Conservation (phyloP, 2,113 vertebrate genomes). For the Sceloporus tristichus region DNA sequence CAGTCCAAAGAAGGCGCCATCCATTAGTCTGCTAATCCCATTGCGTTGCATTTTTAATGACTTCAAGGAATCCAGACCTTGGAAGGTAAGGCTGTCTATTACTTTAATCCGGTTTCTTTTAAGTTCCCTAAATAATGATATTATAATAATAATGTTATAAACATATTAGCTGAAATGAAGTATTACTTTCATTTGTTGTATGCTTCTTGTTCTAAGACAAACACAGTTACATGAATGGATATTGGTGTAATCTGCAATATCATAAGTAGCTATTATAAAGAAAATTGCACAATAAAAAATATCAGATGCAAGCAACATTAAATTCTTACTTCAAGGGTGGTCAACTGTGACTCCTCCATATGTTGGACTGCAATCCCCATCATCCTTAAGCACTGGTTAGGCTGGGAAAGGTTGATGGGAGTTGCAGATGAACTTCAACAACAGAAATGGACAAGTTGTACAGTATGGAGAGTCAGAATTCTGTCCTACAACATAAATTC, state of each 20-base stretch:
- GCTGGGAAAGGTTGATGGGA: no score
- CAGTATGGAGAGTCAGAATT: neutral
- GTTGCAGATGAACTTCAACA: neutral
- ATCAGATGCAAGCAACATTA: neutral
- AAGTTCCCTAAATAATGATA: constrained; percentile 85
- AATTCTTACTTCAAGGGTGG: neutral
- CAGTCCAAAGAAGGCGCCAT: constrained; percentile 96
- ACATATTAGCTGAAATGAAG: neutral
- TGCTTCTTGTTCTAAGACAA: neutral
- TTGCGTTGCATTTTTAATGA: constrained; percentile 97
- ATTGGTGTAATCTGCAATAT: neutral
- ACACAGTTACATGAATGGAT: neutral
- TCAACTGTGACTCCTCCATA: no score
- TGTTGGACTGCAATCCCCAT: no score
- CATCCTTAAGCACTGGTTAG: no score
- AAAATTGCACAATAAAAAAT: neutral
- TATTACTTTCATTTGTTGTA: neutral
- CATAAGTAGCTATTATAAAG: neutral
- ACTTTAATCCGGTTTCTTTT: constrained; percentile 95
- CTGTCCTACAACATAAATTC: neutral
- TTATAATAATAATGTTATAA: neutral
- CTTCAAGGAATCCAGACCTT: constrained; percentile 92
- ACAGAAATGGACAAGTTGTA: neutral
- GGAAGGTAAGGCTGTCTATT: constrained; percentile 96
- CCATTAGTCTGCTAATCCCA: constrained; percentile 93